These are phyloP conservation scores for Beroe ovata DNA, from an alignment of 37 sponge, comb jelly and placozoan genomes.

Conservation along the genomic window DNA sequence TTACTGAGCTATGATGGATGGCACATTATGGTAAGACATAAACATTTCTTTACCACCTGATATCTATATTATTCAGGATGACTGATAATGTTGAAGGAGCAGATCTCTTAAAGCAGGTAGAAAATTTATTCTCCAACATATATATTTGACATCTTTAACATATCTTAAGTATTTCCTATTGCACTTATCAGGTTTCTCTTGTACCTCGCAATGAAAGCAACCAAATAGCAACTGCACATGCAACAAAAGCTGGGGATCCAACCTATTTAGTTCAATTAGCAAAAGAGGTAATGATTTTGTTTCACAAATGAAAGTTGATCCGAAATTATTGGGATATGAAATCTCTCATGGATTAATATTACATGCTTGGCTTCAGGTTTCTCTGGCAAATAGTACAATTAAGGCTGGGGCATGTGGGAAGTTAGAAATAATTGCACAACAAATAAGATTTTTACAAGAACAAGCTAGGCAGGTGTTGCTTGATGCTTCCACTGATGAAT, in stretches of 20 bases:
- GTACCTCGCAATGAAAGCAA: slow-evolving; percentile 18
- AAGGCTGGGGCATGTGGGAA: slow-evolving; percentile 44
- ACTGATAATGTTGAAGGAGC: neutral
- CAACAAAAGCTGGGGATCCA: slow-evolving; percentile 29
- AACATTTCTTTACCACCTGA: no score
- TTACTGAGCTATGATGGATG: no score
- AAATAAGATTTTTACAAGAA: slow-evolving; percentile 33
- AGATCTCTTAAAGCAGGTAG: neutral
- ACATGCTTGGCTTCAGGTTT: neutral
- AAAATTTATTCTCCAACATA: neutral
- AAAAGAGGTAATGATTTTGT: slow-evolving; percentile 30
- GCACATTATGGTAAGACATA: no score
- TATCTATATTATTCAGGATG: neutral
- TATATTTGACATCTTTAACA: neutral
- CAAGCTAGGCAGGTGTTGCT: slow-evolving; percentile 39
- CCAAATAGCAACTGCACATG: neutral
- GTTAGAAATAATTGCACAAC: slow-evolving; percentile 28
- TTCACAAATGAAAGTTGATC: no score
- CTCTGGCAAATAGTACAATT: slow-evolving; percentile 1
- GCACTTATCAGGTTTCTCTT: neutral
- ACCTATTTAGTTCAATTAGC: slow-evolving; percentile 7
- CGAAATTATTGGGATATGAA: no score
- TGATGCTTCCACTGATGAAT: slow-evolving; percentile 34
- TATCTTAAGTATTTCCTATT: neutral
- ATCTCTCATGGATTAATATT: no score